These are phyloP conservation scores for Halictus quadricinctus DNA, from an alignment of 2,888 invertebrate genomes.

Conservation along the genomic window DNA sequence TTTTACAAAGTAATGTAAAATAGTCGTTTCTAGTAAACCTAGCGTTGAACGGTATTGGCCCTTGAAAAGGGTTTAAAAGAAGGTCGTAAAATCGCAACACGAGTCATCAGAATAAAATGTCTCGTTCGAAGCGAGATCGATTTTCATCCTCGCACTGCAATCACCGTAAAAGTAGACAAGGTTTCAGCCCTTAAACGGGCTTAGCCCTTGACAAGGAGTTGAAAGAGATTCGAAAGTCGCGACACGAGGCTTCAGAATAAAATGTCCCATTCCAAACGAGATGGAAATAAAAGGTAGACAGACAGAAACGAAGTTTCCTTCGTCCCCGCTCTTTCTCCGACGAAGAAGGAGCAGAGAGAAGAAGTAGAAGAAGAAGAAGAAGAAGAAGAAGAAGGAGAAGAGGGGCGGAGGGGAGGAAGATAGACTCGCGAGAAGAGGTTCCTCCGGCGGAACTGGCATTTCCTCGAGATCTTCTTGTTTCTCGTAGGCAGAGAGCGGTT, in stretches of 20 bases:
- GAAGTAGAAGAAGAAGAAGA: neutral
- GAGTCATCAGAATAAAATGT: no score
- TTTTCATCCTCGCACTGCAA: neutral
- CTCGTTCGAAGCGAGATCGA: neutral
- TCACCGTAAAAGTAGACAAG: neutral
- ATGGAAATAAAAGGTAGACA: neutral
- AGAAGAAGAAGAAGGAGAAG: neutral
- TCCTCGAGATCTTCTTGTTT: slow-evolving; percentile 57
- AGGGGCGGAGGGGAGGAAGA: slow-evolving; percentile 5
- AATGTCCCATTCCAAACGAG: neutral
- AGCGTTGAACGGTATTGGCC: no score
- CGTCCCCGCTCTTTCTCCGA: neutral
- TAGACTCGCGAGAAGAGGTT: slow-evolving; percentile 36
- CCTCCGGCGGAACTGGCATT: slow-evolving; percentile 53
- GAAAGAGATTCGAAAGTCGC: neutral
- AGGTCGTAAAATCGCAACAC: no score
- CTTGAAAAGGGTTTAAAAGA: no score
- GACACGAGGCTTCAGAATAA: neutral
- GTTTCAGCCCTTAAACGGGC: neutral
- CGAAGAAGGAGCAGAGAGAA: neutral
- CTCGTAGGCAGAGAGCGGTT: slow-evolving; percentile 36
- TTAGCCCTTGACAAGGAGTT: neutral
- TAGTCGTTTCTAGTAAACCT: no score
- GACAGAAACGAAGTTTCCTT: neutral
- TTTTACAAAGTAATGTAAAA: no score